Evolutionary conservation across 1,140 invertebrate species (phyloP), one percentile per base, ranked within the genome.

Genomic region (Eubasilissa regina): DNA sequence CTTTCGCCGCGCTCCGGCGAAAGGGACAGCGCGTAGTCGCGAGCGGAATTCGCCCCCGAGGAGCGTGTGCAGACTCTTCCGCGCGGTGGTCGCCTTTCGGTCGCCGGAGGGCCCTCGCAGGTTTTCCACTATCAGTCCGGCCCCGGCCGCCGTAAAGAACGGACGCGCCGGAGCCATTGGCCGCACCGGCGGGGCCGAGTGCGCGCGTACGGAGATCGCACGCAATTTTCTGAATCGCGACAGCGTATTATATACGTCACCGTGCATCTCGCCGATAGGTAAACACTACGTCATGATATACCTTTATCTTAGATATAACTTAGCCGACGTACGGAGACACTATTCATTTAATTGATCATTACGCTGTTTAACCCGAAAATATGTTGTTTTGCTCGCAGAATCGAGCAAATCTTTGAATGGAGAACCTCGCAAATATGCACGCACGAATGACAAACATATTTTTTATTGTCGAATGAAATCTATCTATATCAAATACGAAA

Each of bases 71-170:
- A n/a, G n/a, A 8, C 62, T 4, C 45, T 66, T 44, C 17, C 11
- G 12, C 4, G 62, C 15, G 62, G 13, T 35, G 62, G 62, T 15
- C 7, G 62, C 3, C 10, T 44, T 44, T 35, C 19, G 43, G 6
- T 13, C 13, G 35, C 43, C 13, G 62, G 45, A 44, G 12, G 13
- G 62, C 62, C 19, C n/a, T 66, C 0, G 21, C 35, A 17, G n/a
- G 45, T 66, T 72, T 72, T 53, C 48, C 68, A 47, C 44, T 6
- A 15, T 68, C 74, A 82, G 81, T 82, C 75, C 81, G 81, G 81
- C 53, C 78, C 81, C 53, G 78, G 75, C 81, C 68, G 81, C 78
- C 75, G 78, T 48, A 72, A 58, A 44, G 75, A 77, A 43, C 80
- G 80, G 75, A 75, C 47, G 62, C 19, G 74, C 77, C 64, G 75